Evolutionary conservation across 2,888 invertebrate species (phyloP).

Genomic region (Tipula lateralis): DNA sequence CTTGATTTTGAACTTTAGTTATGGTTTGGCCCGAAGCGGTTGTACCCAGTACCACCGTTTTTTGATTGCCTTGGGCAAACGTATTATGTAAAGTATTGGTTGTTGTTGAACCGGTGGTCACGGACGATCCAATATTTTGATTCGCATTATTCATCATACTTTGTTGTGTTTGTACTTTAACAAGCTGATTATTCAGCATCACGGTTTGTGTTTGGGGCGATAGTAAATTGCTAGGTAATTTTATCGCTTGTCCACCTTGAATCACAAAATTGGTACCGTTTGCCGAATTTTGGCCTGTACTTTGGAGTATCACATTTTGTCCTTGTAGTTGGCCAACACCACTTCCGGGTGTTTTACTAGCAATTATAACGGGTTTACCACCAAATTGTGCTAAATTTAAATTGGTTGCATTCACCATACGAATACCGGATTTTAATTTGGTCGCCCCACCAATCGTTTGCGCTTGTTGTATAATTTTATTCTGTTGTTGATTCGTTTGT

Average conservation of each 20-base stretch:
- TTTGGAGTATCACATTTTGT: slow-evolving; percentile 50
- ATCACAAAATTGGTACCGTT: slow-evolving; percentile 42
- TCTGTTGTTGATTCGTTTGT: background rate
- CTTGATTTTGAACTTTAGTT: slow-evolving; percentile 37
- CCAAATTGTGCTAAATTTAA: slow-evolving; percentile 53
- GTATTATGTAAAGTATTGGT: slow-evolving; percentile 32
- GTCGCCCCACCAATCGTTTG: slow-evolving; percentile 42
- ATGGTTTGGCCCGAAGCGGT: slow-evolving; percentile 44
- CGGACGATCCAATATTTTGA: background rate
- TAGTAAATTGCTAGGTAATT: slow-evolving; percentile 45
- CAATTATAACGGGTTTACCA: slow-evolving; percentile 55
- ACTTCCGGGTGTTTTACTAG: slow-evolving; percentile 45
- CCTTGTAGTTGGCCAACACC: slow-evolving; percentile 39
- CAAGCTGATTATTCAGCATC: slow-evolving; percentile 48
- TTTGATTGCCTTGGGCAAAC: slow-evolving; percentile 35
- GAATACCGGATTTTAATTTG: slow-evolving; percentile 39
- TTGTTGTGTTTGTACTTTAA: slow-evolving; percentile 42
- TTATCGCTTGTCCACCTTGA: slow-evolving; percentile 45
- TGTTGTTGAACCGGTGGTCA: slow-evolving; percentile 9
- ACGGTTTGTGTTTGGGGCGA: slow-evolving; percentile 44
- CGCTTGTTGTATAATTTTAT: slow-evolving; percentile 34
- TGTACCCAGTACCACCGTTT: slow-evolving; percentile 43
- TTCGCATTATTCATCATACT: slow-evolving; percentile 34
- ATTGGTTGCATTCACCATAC: slow-evolving; percentile 52
- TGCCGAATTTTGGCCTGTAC: slow-evolving; percentile 30